Evolutionary conservation across 2,888 invertebrate genomes (phyloP).

Genomic region (Agrilus biguttatus): DNA sequence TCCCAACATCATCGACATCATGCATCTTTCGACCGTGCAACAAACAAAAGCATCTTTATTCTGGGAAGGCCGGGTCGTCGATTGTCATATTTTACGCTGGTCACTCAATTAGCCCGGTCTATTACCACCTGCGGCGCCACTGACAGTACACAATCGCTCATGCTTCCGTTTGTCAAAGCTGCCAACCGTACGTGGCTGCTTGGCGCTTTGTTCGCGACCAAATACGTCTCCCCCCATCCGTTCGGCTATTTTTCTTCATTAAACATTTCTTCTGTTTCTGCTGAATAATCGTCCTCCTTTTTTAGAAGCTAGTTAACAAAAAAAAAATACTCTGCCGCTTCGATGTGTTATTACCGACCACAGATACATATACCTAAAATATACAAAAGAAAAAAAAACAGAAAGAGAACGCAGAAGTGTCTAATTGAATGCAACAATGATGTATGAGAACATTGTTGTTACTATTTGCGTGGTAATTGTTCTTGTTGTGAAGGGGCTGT

Average conservation of each 20-base stretch:
- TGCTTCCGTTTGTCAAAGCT: slow-evolving; percentile 22
- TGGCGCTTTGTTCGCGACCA: slow-evolving; percentile 14
- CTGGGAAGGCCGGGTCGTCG: slow-evolving; percentile 4
- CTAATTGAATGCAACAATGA: too few relatives aligned
- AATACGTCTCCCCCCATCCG: slow-evolving; percentile 13
- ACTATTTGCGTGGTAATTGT: too few relatives aligned
- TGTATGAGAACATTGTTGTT: too few relatives aligned
- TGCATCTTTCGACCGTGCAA: too few relatives aligned
- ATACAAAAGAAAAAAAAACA: too few relatives aligned
- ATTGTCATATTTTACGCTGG: slow-evolving; percentile 14
- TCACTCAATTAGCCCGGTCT: slow-evolving; percentile 23
- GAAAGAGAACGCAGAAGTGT: too few relatives aligned
- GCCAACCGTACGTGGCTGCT: slow-evolving; percentile 10
- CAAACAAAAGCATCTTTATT: not conserved
- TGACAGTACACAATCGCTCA: slow-evolving; percentile 26
- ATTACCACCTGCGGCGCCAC: slow-evolving; percentile 21
- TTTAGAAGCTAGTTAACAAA: too few relatives aligned
- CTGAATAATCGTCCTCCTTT: slow-evolving; percentile 8
- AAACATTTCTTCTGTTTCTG: slow-evolving; percentile 10
- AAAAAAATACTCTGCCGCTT: too few relatives aligned
- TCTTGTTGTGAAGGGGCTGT: too few relatives aligned
- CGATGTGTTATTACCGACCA: too few relatives aligned
- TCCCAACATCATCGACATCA: too few relatives aligned
- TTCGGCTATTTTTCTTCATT: slow-evolving; percentile 15
- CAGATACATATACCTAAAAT: too few relatives aligned